phyloP scores from a whole-genome alignment of 92 coral and sea anemone species.

The Parazoanthus darwini region DNA sequence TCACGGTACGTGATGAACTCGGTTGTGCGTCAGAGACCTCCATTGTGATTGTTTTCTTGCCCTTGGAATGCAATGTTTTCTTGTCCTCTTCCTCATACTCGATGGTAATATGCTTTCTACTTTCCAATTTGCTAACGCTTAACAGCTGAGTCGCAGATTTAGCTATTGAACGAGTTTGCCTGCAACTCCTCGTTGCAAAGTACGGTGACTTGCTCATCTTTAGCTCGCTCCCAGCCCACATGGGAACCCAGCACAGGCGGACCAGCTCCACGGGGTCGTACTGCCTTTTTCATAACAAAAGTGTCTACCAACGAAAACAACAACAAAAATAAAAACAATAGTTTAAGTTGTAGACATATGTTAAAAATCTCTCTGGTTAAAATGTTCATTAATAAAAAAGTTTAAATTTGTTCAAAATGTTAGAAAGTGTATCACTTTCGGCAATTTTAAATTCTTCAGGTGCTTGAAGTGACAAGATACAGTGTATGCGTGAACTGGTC shows the following conservation, averaged over 20 bases:
- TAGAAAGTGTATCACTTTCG: too few species aligned
- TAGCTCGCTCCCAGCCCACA: neutral
- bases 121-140: slow-evolving; percentile 28
- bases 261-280: neutral
- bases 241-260: slow-evolving; percentile 21
- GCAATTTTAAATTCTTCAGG: too few species aligned
- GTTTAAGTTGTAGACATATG: too few species aligned
- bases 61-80: neutral
- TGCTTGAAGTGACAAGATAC: too few species aligned
- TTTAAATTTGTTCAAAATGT: too few species aligned
- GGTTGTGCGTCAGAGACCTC: slow-evolving; percentile 11
- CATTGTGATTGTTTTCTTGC: neutral
- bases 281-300: too few species aligned
- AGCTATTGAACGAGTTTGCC: slow-evolving; percentile 67
- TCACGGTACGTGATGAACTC: neutral
- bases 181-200: slow-evolving; percentile 45
- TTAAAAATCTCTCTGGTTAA: too few species aligned
- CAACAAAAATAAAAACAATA: too few species aligned
- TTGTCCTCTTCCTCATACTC: slow-evolving; percentile 66
- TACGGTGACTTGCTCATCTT: slow-evolving; percentile 72
- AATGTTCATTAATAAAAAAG: too few species aligned
- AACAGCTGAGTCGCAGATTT: slow-evolving; percentile 51
- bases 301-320: too few species aligned
- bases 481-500: too few species aligned
- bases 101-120: slow-evolving; percentile 73